A percentile compares a stretch with the other conserved stretches of the same genome.
These are phyloP conservation scores for Sinelater perroti DNA, from an alignment of 2,888 invertebrate genomes.

Conservation along the genomic window DNA sequence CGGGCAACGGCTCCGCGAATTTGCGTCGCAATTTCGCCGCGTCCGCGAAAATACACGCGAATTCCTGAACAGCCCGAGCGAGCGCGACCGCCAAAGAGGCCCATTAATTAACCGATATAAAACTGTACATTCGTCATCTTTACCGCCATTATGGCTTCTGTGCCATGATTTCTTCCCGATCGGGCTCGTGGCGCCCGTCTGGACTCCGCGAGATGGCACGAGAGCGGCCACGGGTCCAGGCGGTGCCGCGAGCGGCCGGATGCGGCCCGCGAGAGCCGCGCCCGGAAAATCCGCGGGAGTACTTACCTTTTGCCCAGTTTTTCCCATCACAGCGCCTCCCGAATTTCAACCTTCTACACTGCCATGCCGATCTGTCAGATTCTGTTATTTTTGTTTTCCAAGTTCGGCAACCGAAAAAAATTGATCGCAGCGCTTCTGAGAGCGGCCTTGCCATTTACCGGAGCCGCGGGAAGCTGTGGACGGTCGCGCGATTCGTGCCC, in stretches of 20 bases:
- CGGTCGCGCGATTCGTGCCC: not conserved
- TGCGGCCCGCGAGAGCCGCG: no score
- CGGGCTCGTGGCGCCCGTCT: no score
- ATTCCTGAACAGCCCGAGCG: conserved; percentile 5
- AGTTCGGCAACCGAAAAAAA: conserved; percentile 47
- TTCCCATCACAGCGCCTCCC: conserved; percentile 83
- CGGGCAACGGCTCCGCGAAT: no score
- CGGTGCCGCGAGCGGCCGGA: no score
- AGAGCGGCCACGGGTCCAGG: no score
- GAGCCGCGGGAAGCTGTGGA: not conserved
- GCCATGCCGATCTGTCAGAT: conserved; percentile 61
- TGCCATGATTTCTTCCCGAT: conserved; percentile 36
- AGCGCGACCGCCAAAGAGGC: conserved; percentile 14
- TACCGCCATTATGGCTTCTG: conserved; percentile 59
- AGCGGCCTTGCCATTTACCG: conserved; percentile 10
- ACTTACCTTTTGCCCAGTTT: conserved; percentile 81
- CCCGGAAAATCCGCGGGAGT: conserved; percentile 56
- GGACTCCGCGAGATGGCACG: conserved; percentile 20
- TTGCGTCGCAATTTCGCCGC: no score
- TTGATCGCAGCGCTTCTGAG: conserved; percentile 19
- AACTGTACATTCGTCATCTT: conserved; percentile 51
- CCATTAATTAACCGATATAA: conserved; percentile 40
- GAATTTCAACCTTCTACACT: conserved; percentile 77
- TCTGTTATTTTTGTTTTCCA: conserved; percentile 51
- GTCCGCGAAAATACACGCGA: conserved; percentile 3